Percentiles rank a stretch among this genome's conserved stretches.
Evolutionary conservation across 2,888 invertebrate genomes (phyloP).

Genomic region (Thymelicus sylvestris): DNA sequence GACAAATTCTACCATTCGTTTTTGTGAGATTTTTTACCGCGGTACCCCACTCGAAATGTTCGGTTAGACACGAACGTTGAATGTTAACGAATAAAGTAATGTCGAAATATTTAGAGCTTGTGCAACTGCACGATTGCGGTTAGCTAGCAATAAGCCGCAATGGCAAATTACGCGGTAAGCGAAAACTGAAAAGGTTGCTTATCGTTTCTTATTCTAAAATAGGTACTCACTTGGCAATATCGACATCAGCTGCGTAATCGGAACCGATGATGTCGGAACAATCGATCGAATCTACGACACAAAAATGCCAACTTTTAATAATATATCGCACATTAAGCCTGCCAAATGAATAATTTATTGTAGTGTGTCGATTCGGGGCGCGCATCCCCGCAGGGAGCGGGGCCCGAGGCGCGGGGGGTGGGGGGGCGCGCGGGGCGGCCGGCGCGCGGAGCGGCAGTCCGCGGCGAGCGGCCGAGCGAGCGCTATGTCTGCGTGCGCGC

Average conservation of each 20-base stretch:
- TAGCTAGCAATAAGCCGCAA: neutral
- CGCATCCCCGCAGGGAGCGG: slow-evolving; percentile 67
- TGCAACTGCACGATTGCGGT: slow-evolving; percentile 22
- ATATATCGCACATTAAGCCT: slow-evolving; percentile 83
- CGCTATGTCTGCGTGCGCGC: slow-evolving; percentile 82
- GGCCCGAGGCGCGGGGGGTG: slow-evolving; percentile 48
- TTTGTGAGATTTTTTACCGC: slow-evolving; percentile 36
- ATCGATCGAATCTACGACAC: slow-evolving; percentile 66
- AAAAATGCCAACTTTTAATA: slow-evolving; percentile 84
- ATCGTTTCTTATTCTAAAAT: slow-evolving; percentile 15
- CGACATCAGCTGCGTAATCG: slow-evolving; percentile 17
- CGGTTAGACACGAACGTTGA: slow-evolving; percentile 34
- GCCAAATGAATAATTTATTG: slow-evolving; percentile 83
- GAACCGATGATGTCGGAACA: slow-evolving; percentile 17
- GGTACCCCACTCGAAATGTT: slow-evolving; percentile 22
- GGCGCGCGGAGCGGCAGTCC: slow-evolving; percentile 70
- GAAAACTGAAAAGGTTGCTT: slow-evolving; percentile 8
- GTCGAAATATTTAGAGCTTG: slow-evolving; percentile 14
- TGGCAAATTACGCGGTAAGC: slow-evolving; percentile 5
- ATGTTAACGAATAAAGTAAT: slow-evolving; percentile 22
- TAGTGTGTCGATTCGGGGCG: slow-evolving; percentile 78
- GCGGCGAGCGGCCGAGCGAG: slow-evolving; percentile 82
- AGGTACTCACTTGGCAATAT: slow-evolving; percentile 20
- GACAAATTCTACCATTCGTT: slow-evolving; percentile 39
- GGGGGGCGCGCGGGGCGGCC: slow-evolving; percentile 51